phyloP scores from a whole-genome alignment of 35 echinoderm and acorn worm species.

The Heliocidaris erythrogramma region DNA sequence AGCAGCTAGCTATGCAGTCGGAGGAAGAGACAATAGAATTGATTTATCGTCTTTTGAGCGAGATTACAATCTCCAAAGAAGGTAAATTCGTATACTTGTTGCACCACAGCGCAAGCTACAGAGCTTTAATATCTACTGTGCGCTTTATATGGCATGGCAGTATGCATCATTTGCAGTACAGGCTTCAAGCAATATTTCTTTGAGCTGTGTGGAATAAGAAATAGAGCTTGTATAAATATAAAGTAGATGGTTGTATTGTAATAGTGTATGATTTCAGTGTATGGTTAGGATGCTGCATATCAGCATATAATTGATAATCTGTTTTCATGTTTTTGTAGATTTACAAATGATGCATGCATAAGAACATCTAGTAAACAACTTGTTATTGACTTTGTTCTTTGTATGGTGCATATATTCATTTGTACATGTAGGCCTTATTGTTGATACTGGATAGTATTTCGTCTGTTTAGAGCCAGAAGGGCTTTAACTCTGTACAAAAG shows the following conservation, averaged over 20 bases:
- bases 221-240: background rate
- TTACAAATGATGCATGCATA: background rate
- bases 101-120: background rate
- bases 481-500: no score
- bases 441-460: no score
- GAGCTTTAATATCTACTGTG: background rate
- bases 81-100: background rate
- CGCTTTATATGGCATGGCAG: background rate
- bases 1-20: background rate
- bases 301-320: background rate
- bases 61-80: conserved; percentile 26
- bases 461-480: no score
- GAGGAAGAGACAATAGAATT: conserved; percentile 15
- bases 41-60: background rate
- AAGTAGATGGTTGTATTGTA: background rate
- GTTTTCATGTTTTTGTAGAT: background rate
- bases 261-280: background rate
- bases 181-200: background rate
- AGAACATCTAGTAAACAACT: background rate
- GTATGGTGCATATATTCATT: no score
- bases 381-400: no score
- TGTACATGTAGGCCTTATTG: no score
- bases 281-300: background rate
- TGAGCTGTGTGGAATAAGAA: no score
- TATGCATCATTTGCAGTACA: background rate